Base-by-base conservation (phyloP, 2,113 vertebrate genomes). In the Abramis brama region DNA sequence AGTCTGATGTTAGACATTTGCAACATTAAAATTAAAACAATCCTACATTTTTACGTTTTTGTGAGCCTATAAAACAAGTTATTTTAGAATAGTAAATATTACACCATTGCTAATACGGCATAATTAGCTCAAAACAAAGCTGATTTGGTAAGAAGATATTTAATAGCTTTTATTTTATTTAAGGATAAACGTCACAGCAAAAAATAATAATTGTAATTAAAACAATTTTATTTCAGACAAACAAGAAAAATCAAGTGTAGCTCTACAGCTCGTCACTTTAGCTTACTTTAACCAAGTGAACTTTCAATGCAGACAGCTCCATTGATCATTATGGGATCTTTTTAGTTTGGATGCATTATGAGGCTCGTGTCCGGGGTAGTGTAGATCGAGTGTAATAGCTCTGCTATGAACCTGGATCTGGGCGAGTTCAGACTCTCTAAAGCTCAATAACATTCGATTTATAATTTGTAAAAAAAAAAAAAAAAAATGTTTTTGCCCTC, bases 401-500 rank as follows among this genome's bases (percentile, higher is more conserved):
- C 9, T 5, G n/a, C 23, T 25, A 62, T 25, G n/a, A 62, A 64
- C n/a, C n/a, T 64, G 60, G n/a, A 27, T 64, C 25, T 64, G 11
- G 9, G 11, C 0, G 6, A n/a, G n/a, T 25, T 25, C n/a, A 68
- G 64, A 68, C 27, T 33, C 64, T 33, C 12, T 33, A 30, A 7
- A 33, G 15, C 13, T 68, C 13, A 33, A 17, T 30, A 30, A 68
- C 64, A 68, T 25, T 25, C 2, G 13, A 66, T 30, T 30, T 12
- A n/a, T 12, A 30, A 66, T 33, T 25, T 66, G 27, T 17, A 66
- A 7, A 19, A 33, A 15, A 66, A 30, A 30, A 13, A 27, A 2
- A 55, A 6, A 19, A 0, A 52, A 33, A 33, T 57, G 82, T 85
- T 73, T 50, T 45, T 73, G 50, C 82, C 76, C 85, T 85, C 74